These are phyloP conservation scores for Helleia helle DNA, from an alignment of 2,888 invertebrate species.

Conservation along the genomic window DNA sequence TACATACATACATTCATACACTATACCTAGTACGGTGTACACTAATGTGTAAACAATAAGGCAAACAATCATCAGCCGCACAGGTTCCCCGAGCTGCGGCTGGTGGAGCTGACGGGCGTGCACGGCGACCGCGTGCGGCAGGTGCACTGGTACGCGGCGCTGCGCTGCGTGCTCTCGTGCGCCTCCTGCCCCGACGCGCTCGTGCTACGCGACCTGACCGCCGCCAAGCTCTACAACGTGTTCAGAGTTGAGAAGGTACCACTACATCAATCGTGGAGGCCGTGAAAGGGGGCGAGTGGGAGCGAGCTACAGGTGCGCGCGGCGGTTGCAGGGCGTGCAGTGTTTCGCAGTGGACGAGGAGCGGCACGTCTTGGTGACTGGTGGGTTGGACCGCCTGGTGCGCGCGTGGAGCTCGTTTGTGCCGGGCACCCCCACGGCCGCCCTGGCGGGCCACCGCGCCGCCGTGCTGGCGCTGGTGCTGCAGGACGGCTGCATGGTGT, in stretches of 20 bases:
- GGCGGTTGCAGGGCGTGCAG: conserved; percentile 75
- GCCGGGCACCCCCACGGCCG: conserved; percentile 76
- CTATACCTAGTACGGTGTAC: too few relatives aligned
- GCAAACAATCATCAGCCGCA: conserved; percentile 10
- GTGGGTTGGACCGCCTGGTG: conserved; percentile 83
- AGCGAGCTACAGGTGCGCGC: too few relatives aligned
- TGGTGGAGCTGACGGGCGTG: conserved; percentile 70
- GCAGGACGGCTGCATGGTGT: conserved; percentile 78
- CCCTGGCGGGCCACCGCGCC: conserved; percentile 80
- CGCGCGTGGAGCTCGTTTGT: conserved; percentile 88
- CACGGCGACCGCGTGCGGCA: conserved; percentile 82
- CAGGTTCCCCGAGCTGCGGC: conserved; percentile 55
- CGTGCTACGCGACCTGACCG: conserved; percentile 75
- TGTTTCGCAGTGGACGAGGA: conserved; percentile 77
- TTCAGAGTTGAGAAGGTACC: conserved; percentile 73
- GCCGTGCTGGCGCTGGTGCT: conserved; percentile 79
- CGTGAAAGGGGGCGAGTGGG: too few relatives aligned
- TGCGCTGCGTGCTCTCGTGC: conserved; percentile 81
- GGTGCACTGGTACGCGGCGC: conserved; percentile 77
- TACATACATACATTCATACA: too few relatives aligned
- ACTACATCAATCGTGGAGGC: too few relatives aligned
- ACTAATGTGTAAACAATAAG: background rate
- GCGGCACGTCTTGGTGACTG: conserved; percentile 76
- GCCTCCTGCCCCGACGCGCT: conserved; percentile 75
- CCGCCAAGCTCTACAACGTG: conserved; percentile 68